phyloP scores from a whole-genome alignment of 2,113 vertebrate genomes.

The Labrus mixtus region DNA sequence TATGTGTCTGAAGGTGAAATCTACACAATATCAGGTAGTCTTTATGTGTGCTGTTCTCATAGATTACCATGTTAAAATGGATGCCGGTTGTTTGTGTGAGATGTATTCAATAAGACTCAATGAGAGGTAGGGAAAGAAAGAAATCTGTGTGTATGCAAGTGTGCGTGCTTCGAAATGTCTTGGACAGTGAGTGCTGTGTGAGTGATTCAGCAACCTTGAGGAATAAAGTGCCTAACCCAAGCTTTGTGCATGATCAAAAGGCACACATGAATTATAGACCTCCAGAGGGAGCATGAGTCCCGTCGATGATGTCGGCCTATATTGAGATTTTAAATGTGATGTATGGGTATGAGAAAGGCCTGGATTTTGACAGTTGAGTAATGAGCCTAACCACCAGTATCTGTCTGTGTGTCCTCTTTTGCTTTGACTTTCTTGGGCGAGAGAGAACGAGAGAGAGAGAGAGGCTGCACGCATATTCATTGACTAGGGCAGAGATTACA shows the following conservation, averaged over 20 bases:
- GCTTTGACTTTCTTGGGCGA: constrained; percentile 1
- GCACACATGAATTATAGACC: constrained; percentile 1
- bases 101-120: constrained; percentile 1
- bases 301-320: background rate
- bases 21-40: background rate
- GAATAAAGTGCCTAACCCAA: background rate
- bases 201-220: constrained; percentile 26
- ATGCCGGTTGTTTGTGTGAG: background rate
- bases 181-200: background rate
- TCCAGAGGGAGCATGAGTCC: background rate
- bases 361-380: background rate
- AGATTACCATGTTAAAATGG: background rate
- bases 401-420: background rate
- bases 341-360: background rate
- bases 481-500: constrained; percentile 16
- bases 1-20: constrained; percentile 45
- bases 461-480: constrained; percentile 15
- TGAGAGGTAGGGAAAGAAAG: background rate
- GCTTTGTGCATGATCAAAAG: background rate
- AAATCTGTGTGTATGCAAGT: background rate
- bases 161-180: constrained; percentile 3
- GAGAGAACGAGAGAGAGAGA: constrained; percentile 21
- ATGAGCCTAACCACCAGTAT: constrained; percentile 17
- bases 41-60: background rate
- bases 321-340: background rate